A percentile compares a stretch with the other conserved stretches of the same genome.
Conservation (phyloP, 2,113 vertebrate species). For the Chaenocephalus aceratus region DNA sequence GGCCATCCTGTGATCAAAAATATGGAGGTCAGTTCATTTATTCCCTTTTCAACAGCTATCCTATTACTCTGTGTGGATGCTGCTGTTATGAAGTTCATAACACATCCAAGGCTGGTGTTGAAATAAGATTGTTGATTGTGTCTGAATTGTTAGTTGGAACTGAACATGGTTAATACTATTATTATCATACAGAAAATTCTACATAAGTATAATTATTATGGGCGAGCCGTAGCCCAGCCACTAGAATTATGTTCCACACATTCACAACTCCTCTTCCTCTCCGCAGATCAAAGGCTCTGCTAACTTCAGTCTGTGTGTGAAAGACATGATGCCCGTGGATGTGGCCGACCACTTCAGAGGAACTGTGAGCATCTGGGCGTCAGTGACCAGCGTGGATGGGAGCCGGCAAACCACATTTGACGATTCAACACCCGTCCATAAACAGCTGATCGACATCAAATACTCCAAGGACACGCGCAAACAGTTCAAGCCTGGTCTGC, state of each 20-base stretch:
- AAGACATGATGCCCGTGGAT: constrained; percentile 92
- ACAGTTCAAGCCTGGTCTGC: constrained; percentile 94
- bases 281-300: constrained; percentile 89
- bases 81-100: background rate
- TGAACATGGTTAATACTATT: constrained; percentile 4
- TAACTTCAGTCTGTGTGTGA: constrained; percentile 90
- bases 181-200: constrained; percentile 5
- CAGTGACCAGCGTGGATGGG: constrained; percentile 87
- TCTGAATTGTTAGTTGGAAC: background rate
- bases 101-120: background rate
- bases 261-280: constrained; percentile 20
- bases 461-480: constrained; percentile 93
- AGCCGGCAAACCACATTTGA: constrained; percentile 91
- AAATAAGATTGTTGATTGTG: background rate
- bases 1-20: constrained; percentile 91
- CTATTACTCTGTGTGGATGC: background rate
- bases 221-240: background rate
- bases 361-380: constrained; percentile 91
- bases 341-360: constrained; percentile 94
- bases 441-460: constrained; percentile 93
- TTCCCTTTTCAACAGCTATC: background rate
- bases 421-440: constrained; percentile 91
- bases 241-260: constrained; percentile 5
- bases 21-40: constrained; percentile 85
- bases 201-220: constrained; percentile 3